Conservation (phyloP, 2,797 vertebrate genomes). For the Hypotaenidia philippensis region DNA sequence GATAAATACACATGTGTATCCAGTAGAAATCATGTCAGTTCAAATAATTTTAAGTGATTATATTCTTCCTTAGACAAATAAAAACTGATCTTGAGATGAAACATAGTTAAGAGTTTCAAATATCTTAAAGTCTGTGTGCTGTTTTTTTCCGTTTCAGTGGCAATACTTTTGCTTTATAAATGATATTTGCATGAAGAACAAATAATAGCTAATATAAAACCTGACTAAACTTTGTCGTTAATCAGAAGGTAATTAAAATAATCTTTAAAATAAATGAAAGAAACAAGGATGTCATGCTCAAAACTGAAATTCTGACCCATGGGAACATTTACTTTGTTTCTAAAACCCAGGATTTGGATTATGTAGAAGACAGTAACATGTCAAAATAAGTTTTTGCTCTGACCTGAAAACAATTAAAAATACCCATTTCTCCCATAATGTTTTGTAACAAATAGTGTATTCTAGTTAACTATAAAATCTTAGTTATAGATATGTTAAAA, state of each 20-base stretch:
- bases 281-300: not conserved
- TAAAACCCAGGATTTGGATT: not conserved
- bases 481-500: not conserved
- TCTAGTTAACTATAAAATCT: not conserved
- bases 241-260: not conserved
- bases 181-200: not conserved
- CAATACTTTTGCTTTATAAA: not conserved
- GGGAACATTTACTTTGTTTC: not conserved
- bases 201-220: not conserved
- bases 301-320: not conserved
- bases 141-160: not conserved
- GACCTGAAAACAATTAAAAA: not conserved
- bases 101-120: not conserved
- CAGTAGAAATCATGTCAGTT: not conserved
- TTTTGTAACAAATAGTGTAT: not conserved
- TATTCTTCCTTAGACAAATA: not conserved
- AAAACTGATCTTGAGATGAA: not conserved
- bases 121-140: not conserved
- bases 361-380: not conserved
- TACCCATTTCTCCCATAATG: fast-evolving
- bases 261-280: not conserved
- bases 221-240: not conserved
- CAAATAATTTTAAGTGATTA: slow-evolving; percentile 1
- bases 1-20: slow-evolving; percentile 18
- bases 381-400: not conserved